Conservation (phyloP, 2,797 vertebrate species). For the Anas bahamensis region DNA sequence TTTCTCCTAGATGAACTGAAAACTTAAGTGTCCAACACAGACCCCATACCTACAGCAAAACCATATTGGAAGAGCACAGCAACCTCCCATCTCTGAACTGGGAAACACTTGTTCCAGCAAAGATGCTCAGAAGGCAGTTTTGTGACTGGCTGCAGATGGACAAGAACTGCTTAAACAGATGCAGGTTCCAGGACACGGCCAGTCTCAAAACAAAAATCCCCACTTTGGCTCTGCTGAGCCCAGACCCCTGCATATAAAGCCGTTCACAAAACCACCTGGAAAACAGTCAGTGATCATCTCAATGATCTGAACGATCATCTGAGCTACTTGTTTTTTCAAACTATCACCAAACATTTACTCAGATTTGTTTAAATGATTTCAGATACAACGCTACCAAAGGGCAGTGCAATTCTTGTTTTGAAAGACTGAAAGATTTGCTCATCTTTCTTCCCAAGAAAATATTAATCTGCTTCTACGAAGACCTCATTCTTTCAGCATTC, state of each 20-base stretch:
- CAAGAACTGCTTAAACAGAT: neutral
- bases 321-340: neutral
- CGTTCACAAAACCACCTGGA: neutral
- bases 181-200: neutral
- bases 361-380: neutral
- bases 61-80: neutral
- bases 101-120: neutral
- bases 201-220: neutral
- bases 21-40: neutral
- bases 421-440: neutral
- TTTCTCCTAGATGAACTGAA: neutral
- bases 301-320: neutral
- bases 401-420: neutral
- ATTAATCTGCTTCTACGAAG: neutral
- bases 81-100: neutral
- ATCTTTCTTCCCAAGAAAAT: neutral
- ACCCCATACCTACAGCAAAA: neutral
- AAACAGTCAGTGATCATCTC: neutral
- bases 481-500: neutral
- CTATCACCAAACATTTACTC: neutral
- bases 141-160: neutral
- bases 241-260: neutral
- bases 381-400: neutral
- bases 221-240: neutral
- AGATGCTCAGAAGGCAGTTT: neutral